Evolutionary conservation across 2,797 vertebrate genomes (phyloP).

Genomic region (Cygnus olor): DNA sequence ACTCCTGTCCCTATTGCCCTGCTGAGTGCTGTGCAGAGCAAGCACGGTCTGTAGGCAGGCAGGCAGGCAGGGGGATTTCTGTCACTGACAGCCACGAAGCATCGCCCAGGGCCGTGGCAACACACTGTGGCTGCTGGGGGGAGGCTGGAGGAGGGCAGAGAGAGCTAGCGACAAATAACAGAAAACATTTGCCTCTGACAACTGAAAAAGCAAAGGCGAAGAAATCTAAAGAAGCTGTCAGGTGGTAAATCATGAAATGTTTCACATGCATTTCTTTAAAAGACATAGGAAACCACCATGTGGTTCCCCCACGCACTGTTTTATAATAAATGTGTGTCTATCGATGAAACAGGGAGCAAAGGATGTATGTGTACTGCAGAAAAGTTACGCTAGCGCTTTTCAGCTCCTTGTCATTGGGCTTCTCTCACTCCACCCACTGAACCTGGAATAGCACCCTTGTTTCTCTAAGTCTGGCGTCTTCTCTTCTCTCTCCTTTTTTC

Average conservation of each 20-base stretch:
- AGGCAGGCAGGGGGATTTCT: background rate
- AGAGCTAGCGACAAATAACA: background rate
- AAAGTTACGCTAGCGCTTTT: background rate
- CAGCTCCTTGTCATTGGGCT: constrained; percentile 37
- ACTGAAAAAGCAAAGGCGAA: background rate
- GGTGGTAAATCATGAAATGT: constrained; percentile 36
- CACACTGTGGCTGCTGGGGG: background rate
- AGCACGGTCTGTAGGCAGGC: background rate
- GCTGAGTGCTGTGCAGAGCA: background rate
- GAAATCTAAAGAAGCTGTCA: background rate
- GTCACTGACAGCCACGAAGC: background rate
- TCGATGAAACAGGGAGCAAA: constrained; percentile 1
- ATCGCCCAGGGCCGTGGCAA: accelerated
- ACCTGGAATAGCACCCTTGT: constrained; percentile 23
- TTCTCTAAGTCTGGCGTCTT: constrained; percentile 40
- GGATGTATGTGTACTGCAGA: background rate
- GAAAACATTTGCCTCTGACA: constrained; percentile 31
- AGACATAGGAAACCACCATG: constrained; percentile 38
- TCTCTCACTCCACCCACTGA: constrained; percentile 46
- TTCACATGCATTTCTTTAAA: constrained; percentile 15
- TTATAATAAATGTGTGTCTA: constrained; percentile 47
- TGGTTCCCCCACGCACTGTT: constrained; percentile 28
- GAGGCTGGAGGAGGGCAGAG: background rate
- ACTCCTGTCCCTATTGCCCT: background rate
- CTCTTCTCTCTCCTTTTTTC: background rate